Percentiles rank a stretch among this genome's conserved stretches.
Conservation (phyloP, 2,113 vertebrate genomes). For the Alaudala cheleensis region DNA sequence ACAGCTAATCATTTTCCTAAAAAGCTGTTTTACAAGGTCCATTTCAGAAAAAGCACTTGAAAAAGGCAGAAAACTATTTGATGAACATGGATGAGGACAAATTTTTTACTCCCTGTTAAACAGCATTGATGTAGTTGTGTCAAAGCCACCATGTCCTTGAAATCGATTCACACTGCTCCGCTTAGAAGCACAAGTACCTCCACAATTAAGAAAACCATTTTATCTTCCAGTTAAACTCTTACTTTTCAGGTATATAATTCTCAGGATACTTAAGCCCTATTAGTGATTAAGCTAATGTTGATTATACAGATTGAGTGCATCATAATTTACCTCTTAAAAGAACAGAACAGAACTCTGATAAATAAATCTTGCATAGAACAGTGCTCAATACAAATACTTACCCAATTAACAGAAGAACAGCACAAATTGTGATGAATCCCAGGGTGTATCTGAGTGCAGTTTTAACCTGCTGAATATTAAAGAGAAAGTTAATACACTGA, state of each 20-base stretch:
- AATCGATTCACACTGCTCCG: background rate
- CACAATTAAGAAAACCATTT: background rate
- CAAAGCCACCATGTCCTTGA: background rate
- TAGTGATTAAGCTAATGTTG: background rate
- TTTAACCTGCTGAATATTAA: slow-evolving; percentile 88
- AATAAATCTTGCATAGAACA: background rate
- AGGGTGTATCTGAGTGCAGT: slow-evolving; percentile 91
- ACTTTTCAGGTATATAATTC: background rate
- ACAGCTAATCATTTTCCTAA: background rate
- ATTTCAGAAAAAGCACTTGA: background rate
- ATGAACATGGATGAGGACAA: background rate
- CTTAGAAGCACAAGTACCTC: background rate
- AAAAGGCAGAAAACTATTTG: background rate
- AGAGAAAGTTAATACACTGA: slow-evolving; percentile 35
- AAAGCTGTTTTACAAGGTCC: background rate
- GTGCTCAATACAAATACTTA: slow-evolving; percentile 75
- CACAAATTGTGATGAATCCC: slow-evolving; percentile 88
- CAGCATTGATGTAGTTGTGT: background rate
- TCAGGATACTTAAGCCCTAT: background rate
- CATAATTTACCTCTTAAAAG: background rate
- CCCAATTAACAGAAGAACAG: slow-evolving; percentile 93
- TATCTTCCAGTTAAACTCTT: background rate
- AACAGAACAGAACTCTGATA: background rate
- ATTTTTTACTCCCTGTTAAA: background rate
- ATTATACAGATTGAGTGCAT: background rate